Evolutionary conservation across 2,113 vertebrate species (phyloP), one percentile per base, ranked within the genome.

Genomic region (Gallinago paraguaiae): DNA sequence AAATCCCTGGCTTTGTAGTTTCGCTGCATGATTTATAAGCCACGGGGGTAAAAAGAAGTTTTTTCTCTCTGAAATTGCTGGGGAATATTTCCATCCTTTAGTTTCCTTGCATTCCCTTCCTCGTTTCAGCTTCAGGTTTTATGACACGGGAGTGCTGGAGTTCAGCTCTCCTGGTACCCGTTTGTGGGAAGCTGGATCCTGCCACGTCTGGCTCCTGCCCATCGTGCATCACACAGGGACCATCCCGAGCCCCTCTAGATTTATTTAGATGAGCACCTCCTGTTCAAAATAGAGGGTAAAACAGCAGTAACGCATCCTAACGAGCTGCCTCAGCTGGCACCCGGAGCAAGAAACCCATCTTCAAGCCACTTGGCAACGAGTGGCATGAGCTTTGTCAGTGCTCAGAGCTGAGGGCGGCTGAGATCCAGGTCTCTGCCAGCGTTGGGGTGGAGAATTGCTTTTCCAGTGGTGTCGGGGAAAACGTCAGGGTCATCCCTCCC

Each of bases 1-100:
- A 43, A 24, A 86, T 48, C 41, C 95, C 53, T 9, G 3, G 69
- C 95, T 97, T 94, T 95, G 94, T 92, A 95, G 72, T 92, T 96
- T 35, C 51, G 93, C 70, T 85, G 90, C 78, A 67, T 96, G 95
- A 96, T 97, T 97, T 96, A 96, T 96, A 93, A 96, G 67, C 72
- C 91, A 65, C 11, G 0, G 17, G 86, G 81, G 91, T 51, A 64
- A 91, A 79, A 95, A 48, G 43, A 56, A 77, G 25, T 28, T 68
- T 92, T 81, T 37, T 37, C 37, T 28, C 82, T 81, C 86, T 77
- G 69, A 41, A 94, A 91, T 69, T 85, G 48, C 64, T 25, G 3
- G 50, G 76, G 88, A 77, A 54, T 82, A 37, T 69, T 84, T 92
- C 4, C 2, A n/a, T 86, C 79, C 68, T 95, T 37, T 59, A 41